Base-by-base conservation (phyloP, 2,888 invertebrate genomes). In the Chironomus tentans region DNA sequence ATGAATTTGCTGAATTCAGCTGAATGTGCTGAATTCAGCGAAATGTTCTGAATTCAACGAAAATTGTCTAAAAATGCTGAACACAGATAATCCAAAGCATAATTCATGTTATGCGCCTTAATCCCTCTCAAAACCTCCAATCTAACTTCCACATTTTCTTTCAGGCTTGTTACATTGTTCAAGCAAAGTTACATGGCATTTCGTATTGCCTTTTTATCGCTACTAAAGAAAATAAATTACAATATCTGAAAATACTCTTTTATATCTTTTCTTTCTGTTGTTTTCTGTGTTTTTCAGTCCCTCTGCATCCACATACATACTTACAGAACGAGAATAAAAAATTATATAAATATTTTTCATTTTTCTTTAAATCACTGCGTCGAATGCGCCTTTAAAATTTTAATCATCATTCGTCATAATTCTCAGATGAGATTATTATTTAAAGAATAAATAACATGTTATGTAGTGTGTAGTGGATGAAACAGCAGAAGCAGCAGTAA, bases 401-500 rank as follows among this genome's bases (percentile, higher is more conserved):
- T 74, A 74, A 74, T 74, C 74, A 74, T 68, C 74, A 74, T 74
- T 74, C 74, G 74, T 74, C 74, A 74, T 74, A 74, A 68, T 68
- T 74, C 48, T 74, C 71, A 71, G 71, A 22, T 46, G 68, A 74
- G 68, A 74, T 74, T 65, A 74, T 68, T 68, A 68, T 68, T 68
- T 68, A 68, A 68, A 46, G 21, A 38, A 68, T 68, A 68, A 68
- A 68, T 68, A 46, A 68, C 3, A 65, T 65, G 65, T 21, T n/a
- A 21, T 65, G 12, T 24, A 21, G 24, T 22, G 4, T 24, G 21
- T 65, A 15, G 50, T 15, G 18, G 18, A 18, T 24, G 13, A 65
- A 65, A 22, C 21, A 65, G 21, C 21, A 65, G n/a, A 18, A 56
- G n/a, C 56, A 56, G 2, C 70, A 70, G 70, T 48, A 71, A 56